Evolutionary conservation across 2,113 vertebrate genomes (phyloP).

Genomic region (Stegostoma tigrinum): DNA sequence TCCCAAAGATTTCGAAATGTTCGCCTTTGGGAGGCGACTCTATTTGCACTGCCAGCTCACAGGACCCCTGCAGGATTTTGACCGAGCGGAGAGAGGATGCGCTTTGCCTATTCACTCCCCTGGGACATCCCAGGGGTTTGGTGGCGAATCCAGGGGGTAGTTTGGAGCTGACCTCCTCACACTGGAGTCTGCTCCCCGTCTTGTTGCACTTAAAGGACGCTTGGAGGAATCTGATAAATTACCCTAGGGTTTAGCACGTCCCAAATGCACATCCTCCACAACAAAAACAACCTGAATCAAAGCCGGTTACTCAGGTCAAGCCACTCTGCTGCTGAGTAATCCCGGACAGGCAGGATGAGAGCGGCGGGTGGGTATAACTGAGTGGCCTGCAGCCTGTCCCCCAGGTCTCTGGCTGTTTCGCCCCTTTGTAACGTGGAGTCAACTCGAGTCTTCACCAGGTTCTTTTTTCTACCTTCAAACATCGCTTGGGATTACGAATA

Average conservation of each 20-base stretch:
- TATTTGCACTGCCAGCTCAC: background rate
- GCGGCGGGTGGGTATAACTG: background rate
- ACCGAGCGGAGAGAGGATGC: background rate
- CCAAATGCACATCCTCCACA: too few relatives aligned
- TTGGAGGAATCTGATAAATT: conserved; percentile 11
- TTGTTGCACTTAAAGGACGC: conserved; percentile 3
- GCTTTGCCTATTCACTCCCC: background rate
- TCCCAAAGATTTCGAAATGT: background rate
- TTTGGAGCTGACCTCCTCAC: background rate
- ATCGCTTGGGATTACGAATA: background rate
- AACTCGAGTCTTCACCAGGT: background rate
- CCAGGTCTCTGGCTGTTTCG: background rate
- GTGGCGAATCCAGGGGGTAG: background rate
- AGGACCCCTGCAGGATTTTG: background rate
- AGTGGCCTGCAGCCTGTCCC: background rate
- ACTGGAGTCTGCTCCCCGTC: background rate
- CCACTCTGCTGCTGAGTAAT: too few relatives aligned
- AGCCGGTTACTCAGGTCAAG: background rate
- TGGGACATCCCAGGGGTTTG: background rate
- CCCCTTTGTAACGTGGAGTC: background rate
- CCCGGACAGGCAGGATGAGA: background rate
- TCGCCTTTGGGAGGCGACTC: too few relatives aligned
- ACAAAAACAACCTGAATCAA: background rate
- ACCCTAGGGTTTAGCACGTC: background rate
- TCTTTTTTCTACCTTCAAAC: background rate